These are phyloP conservation scores for Hycleus phaleratus DNA, from an alignment of 1,140 invertebrate species.

Conservation along the genomic window DNA sequence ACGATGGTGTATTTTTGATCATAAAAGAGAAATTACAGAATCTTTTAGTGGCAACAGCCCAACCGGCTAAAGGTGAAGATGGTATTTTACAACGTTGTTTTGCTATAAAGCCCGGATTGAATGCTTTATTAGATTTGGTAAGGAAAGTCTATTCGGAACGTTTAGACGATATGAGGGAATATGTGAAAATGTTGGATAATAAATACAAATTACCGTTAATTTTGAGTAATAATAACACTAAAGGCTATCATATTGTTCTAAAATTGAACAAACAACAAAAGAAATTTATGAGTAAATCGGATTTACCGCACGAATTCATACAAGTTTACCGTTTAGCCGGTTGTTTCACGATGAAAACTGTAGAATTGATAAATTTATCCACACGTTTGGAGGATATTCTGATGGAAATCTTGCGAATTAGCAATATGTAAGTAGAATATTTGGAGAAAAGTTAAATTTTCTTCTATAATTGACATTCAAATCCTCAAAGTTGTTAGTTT, in stretches of 20 bases:
- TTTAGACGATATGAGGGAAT: conserved; percentile 63
- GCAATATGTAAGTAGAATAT: conserved; percentile 65
- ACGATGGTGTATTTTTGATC: conserved; percentile 25
- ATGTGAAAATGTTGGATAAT: conserved; percentile 54
- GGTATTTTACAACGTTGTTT: conserved; percentile 74
- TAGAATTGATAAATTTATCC: conserved; percentile 61
- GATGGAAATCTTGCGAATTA: conserved; percentile 72
- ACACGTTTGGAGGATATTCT: conserved; percentile 63
- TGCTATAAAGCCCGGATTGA: conserved; percentile 69
- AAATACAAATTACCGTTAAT: conserved; percentile 58
- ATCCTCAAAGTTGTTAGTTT: conserved; percentile 49
- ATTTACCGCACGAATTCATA: conserved; percentile 59
- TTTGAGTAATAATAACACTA: conserved; percentile 54
- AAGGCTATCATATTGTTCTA: conserved; percentile 72
- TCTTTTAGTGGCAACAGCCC: conserved; percentile 63
- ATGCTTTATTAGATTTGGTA: conserved; percentile 69
- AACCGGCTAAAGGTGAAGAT: conserved; percentile 54
- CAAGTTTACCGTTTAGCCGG: conserved; percentile 39
- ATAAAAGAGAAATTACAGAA: conserved; percentile 47
- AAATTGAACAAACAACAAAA: conserved; percentile 42
- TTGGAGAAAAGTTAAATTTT: conserved; percentile 47
- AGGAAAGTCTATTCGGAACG: conserved; percentile 69
- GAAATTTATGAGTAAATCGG: conserved; percentile 45
- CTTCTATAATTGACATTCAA: conserved; percentile 70
- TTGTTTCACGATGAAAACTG: conserved; percentile 63